A percentile compares a stretch with the other conserved stretches of the same genome.
Conservation (phyloP, 1,140 invertebrate genomes). For the Penaeus indicus region DNA sequence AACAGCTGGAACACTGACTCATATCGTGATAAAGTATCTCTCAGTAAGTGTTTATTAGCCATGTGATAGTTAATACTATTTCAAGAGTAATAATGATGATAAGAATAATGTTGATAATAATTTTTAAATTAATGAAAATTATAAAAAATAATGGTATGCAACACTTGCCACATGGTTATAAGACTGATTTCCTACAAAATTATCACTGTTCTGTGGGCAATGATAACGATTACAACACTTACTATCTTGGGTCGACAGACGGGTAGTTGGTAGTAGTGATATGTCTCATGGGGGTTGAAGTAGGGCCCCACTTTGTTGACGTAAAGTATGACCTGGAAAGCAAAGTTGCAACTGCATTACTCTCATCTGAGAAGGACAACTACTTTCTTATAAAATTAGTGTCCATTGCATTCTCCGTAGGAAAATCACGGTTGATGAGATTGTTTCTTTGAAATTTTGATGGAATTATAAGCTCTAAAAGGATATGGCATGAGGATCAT, state of each 20-base stretch:
- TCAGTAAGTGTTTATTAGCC: too few relatives aligned
- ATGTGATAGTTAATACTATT: too few relatives aligned
- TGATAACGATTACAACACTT: conserved; percentile 27
- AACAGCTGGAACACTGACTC: too few relatives aligned
- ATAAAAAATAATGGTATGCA: too few relatives aligned
- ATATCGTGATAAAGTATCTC: too few relatives aligned
- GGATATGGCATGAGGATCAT: too few relatives aligned
- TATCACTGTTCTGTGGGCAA: neutral
- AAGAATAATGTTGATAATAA: neutral
- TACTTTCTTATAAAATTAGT: neutral
- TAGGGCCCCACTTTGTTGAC: conserved; percentile 77
- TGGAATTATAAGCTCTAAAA: too few relatives aligned
- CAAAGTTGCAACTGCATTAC: conserved; percentile 7
- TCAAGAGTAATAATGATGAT: too few relatives aligned
- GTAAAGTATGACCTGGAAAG: conserved; percentile 71
- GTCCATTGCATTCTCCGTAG: neutral
- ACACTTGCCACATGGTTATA: too few relatives aligned
- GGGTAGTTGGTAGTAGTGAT: conserved; percentile 75
- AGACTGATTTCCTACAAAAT: neutral
- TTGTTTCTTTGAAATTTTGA: too few relatives aligned
- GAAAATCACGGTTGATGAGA: too few relatives aligned
- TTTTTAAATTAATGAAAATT: neutral
- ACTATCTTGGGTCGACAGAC: conserved; percentile 74
- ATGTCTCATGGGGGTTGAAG: conserved; percentile 76
- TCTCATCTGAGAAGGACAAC: neutral